Conservation (phyloP, 2,797 vertebrate species). For the Fundulus diaphanus region DNA sequence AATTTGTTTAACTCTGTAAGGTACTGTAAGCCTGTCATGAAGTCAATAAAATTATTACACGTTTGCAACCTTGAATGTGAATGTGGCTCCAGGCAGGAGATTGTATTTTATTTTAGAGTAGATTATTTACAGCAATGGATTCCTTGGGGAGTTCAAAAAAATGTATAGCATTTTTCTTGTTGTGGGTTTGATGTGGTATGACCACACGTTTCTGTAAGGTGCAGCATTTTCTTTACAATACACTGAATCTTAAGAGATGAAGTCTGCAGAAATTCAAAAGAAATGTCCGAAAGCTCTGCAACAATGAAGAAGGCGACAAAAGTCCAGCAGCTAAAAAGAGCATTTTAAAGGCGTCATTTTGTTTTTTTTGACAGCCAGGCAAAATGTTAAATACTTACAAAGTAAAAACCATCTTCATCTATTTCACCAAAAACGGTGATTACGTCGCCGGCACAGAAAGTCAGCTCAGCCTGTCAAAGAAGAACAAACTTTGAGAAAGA, state of each 20-base stretch:
- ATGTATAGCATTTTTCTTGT: no score
- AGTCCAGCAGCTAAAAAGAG: neutral
- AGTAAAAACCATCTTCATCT: constrained; percentile 99
- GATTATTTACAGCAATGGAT: no score
- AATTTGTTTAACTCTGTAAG: no score
- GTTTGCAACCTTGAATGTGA: no score
- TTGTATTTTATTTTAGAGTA: no score
- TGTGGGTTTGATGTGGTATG: no score
- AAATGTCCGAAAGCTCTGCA: neutral
- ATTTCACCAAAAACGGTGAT: constrained; percentile 96
- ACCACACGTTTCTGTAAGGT: no score
- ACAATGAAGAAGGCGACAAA: neutral
- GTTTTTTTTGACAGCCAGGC: neutral
- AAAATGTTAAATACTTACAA: constrained; percentile 83
- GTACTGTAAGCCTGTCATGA: no score
- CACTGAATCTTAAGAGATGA: neutral
- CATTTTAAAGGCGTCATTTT: neutral
- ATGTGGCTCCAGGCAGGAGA: no score
- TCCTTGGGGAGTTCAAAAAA: no score
- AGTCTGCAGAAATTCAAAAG: neutral
- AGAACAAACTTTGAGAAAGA: constrained; percentile 31
- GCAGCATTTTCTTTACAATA: neutral
- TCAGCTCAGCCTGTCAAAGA: constrained; percentile 89
- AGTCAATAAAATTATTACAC: no score
- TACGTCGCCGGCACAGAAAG: constrained; percentile 97